phyloP scores from a whole-genome alignment of 2,888 invertebrate genomes.

The Cybosia mesomella region DNA sequence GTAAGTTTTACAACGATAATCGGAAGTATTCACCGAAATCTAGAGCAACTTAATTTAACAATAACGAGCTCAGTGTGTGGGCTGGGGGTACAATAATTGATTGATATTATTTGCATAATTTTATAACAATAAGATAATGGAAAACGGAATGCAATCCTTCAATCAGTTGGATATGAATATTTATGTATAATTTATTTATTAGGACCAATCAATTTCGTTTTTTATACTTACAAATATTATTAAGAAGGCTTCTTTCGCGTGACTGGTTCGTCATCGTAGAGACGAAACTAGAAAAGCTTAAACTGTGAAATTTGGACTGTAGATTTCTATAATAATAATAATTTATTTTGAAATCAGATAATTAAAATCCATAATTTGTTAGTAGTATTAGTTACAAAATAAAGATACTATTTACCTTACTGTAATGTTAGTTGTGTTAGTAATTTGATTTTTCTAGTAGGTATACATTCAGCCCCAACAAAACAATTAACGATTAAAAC shows the following conservation, averaged over 20 bases:
- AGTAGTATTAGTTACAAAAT: too few relatives aligned
- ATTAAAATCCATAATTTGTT: too few relatives aligned
- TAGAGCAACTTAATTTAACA: slow-evolving; percentile 28
- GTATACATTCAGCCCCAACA: too few relatives aligned
- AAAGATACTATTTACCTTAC: too few relatives aligned
- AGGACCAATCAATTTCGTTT: slow-evolving; percentile 20
- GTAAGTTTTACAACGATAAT: background rate
- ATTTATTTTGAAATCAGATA: too few relatives aligned
- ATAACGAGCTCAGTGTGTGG: slow-evolving; percentile 58
- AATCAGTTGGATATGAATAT: slow-evolving; percentile 51
- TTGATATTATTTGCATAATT: slow-evolving; percentile 57
- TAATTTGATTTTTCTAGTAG: too few relatives aligned
- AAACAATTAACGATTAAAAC: too few relatives aligned
- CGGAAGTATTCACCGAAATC: slow-evolving; percentile 6
- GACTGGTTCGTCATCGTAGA: background rate
- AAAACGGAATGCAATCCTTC: slow-evolving; percentile 48
- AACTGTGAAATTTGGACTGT: too few relatives aligned
- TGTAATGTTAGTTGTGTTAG: too few relatives aligned
- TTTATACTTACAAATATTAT: background rate
- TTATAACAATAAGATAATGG: slow-evolving; percentile 54
- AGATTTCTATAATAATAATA: too few relatives aligned
- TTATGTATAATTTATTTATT: slow-evolving; percentile 46
- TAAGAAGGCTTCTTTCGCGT: background rate
- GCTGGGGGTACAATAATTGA: slow-evolving; percentile 45
- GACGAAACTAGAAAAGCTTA: too few relatives aligned